A percentile compares a stretch with the other conserved stretches of the same genome.
These are phyloP conservation scores for Myiagra hebetior DNA, from an alignment of 2,113 vertebrate species.

Conservation along the genomic window DNA sequence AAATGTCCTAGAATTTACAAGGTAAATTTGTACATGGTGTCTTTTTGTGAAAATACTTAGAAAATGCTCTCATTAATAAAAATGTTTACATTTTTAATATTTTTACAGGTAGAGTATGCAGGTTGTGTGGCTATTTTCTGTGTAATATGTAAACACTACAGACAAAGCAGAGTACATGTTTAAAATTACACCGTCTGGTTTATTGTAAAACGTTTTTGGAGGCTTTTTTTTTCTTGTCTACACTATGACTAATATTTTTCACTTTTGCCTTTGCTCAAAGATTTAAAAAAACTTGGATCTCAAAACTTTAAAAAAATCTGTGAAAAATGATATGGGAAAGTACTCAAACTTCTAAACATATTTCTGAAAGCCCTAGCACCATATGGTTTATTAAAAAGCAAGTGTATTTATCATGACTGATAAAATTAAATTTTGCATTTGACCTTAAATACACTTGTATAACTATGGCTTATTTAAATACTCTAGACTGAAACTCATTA, in stretches of 20 bases:
- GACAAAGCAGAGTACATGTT: neutral
- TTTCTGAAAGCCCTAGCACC: neutral
- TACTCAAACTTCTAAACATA: neutral
- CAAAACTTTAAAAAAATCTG: neutral
- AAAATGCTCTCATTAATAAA: neutral
- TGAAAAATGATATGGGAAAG: neutral
- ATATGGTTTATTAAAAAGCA: neutral
- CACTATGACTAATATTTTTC: neutral
- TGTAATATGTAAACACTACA: neutral
- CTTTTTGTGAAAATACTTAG: neutral
- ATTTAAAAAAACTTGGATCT: neutral
- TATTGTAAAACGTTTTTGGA: neutral
- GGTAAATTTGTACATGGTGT: conserved; percentile 71
- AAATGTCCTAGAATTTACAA: conserved; percentile 96
- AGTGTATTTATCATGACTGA: neutral
- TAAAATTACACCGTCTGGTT: neutral
- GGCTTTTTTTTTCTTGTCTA: neutral
- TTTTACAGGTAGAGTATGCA: neutral
- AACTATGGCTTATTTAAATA: neutral
- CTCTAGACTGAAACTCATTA: neutral
- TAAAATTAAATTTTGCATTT: neutral
- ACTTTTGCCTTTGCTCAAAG: neutral
- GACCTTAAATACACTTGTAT: neutral
- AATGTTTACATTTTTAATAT: neutral
- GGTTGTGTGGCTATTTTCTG: neutral